phyloP scores from a whole-genome alignment of 2,888 invertebrate genomes.

The Pristionchus japonicus region DNA sequence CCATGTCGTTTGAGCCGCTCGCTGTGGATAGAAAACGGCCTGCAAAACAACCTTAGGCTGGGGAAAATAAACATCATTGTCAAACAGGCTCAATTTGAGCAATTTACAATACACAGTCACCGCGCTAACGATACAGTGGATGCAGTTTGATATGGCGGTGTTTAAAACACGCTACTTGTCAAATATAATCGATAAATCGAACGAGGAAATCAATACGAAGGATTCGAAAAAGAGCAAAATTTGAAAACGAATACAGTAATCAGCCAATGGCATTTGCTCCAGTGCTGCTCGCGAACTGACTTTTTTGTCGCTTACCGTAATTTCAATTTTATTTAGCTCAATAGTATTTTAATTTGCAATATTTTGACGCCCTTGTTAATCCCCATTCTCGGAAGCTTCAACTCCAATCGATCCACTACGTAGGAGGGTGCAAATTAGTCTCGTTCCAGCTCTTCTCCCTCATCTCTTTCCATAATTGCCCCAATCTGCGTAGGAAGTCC shows the following conservation, averaged over 20 bases:
- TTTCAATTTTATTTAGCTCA: not conserved
- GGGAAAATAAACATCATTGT: not conserved
- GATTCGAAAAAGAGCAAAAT: not conserved
- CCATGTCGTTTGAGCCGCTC: constrained; percentile 82
- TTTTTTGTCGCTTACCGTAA: not conserved
- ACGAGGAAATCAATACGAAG: not conserved
- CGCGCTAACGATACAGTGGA: no score
- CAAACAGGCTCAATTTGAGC: not conserved
- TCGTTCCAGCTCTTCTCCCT: constrained; percentile 15
- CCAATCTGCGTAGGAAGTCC: not conserved
- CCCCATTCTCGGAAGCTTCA: not conserved
- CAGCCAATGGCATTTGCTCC: not conserved
- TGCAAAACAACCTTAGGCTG: not conserved
- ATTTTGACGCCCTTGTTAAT: no score
- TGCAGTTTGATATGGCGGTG: not conserved
- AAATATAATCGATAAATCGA: not conserved
- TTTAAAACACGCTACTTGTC: not conserved
- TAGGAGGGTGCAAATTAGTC: not conserved
- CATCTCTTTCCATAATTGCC: not conserved
- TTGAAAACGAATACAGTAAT: not conserved
- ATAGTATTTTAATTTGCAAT: not conserved
- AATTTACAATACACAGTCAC: not conserved
- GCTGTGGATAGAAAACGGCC: not conserved
- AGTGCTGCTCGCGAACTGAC: not conserved
- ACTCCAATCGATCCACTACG: not conserved